Conservation (phyloP, 1,140 invertebrate species). For the Rhagoletis zephyria region DNA sequence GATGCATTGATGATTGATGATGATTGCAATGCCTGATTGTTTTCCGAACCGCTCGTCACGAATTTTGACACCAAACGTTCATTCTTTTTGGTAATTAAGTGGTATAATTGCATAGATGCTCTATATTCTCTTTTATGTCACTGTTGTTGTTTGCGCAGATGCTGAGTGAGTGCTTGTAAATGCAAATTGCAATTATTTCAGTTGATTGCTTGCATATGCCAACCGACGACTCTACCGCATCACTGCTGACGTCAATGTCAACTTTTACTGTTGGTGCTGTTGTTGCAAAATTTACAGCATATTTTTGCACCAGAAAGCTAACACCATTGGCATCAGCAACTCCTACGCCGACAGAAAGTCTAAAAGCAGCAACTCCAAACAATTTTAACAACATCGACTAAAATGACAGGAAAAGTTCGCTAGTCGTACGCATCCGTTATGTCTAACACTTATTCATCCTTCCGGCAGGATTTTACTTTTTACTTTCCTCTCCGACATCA, state of each 20-base stretch:
- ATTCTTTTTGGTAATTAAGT: too few species aligned
- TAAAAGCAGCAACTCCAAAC: not conserved
- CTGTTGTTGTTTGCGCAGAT: not conserved
- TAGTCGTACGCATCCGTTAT: constrained; percentile 1
- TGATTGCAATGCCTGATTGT: too few species aligned
- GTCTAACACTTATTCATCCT: not conserved
- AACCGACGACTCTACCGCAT: not conserved
- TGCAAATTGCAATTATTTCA: constrained; percentile 49
- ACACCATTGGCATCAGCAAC: constrained; percentile 10
- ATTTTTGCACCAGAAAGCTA: constrained; percentile 16
- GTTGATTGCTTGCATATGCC: constrained; percentile 33
- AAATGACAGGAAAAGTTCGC: not conserved
- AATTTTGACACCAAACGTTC: too few species aligned
- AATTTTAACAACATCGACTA: not conserved
- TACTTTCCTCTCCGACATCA: not conserved
- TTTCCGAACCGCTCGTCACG: too few species aligned
- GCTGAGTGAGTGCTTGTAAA: constrained; percentile 39
- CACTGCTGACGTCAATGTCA: not conserved
- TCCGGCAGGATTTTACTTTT: not conserved
- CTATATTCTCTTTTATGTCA: not conserved
- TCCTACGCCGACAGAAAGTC: not conserved
- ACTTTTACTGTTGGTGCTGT: not conserved
- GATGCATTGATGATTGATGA: too few species aligned
- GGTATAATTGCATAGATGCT: too few species aligned
- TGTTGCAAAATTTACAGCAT: not conserved